These are phyloP conservation scores for Mimas tiliae DNA, from an alignment of 2,888 invertebrate genomes.

Conservation along the genomic window DNA sequence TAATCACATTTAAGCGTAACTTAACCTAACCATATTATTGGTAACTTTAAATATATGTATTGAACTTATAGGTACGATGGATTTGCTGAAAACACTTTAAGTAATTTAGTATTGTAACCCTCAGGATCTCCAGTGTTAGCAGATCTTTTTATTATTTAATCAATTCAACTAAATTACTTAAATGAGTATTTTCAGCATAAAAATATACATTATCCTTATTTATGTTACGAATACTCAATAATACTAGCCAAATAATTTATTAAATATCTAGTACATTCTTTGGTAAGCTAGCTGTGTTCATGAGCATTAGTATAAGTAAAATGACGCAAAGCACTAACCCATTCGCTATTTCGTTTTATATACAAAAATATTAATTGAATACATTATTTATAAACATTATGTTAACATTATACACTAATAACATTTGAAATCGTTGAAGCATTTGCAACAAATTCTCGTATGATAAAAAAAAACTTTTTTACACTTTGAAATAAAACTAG, in stretches of 20 bases:
- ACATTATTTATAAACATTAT: conserved; percentile 31
- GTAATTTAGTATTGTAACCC: background rate
- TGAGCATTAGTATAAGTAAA: conserved; percentile 64
- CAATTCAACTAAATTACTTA: background rate
- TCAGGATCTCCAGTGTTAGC: background rate
- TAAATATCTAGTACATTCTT: conserved; percentile 61
- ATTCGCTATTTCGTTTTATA: conserved; percentile 40
- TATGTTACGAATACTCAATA: conserved; percentile 8
- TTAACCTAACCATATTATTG: background rate
- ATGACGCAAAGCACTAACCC: conserved; percentile 42
- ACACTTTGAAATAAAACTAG: too few relatives aligned
- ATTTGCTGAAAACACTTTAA: conserved; percentile 3
- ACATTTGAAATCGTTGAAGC: background rate
- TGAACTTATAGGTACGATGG: conserved; percentile 17
- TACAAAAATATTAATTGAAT: conserved; percentile 36
- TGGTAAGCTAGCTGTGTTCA: conserved; percentile 77
- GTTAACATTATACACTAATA: conserved; percentile 5
- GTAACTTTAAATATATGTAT: background rate
- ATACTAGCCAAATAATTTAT: conserved; percentile 25
- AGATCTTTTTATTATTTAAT: too few relatives aligned
- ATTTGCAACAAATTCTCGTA: conserved; percentile 15
- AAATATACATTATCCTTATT: conserved; percentile 6
- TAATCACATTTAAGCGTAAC: conserved; percentile 21
- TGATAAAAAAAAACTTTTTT: background rate
- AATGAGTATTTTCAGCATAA: conserved; percentile 14